Base-by-base conservation (phyloP, 2,888 invertebrate species). In the Amblyjoppa fuscipennis region DNA sequence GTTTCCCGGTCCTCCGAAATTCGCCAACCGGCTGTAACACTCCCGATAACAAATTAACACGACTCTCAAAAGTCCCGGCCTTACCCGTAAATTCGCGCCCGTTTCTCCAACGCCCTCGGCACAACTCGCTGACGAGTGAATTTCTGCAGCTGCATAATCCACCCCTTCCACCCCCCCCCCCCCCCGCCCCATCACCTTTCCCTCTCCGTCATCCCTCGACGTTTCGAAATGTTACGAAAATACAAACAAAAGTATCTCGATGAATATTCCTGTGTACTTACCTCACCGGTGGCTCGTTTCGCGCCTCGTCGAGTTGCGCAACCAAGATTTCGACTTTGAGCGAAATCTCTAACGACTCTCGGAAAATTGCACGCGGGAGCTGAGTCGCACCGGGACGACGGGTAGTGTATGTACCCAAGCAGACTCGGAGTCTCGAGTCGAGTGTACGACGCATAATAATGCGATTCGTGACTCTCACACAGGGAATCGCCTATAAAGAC, bases 361-460 rank as follows among this genome's bases (percentile, higher is more conserved):
- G 34, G 31, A 59, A 59, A 59, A 20, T 51, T 31, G 45, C 75
- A 49, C 49, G 31, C 49, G 31, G 11, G 25, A 64, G 66, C 66
- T 51, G 64, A 66, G 25, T 45, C 25, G 7, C 59, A 25, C 45
- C 45, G 28, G 59, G 3, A 25, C 38, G 11, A 51, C 76, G 51
- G 25, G 76, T 34, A 34, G 34, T 66, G 20, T 5, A 13, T 34
- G 49, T 64, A n/a, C 16, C 31, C 49, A 31, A 31, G 64, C 64
- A 74, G 25, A 9, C 31, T 64, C 20, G 64, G 51, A 74, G 25
- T 25, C 59, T 31, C 45, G 45, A 28, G 64, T 59, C 34, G 64
- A 64, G 64, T 75, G 38, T 66, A 76, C 66, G 76, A 76, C 64
- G 76, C 76, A 76, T 76, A 66, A 75, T 75, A 66, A 76, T 76